Evolutionary conservation across 2,797 vertebrate species (phyloP), one percentile per base, ranked within the genome.

Genomic region (Manis crassicaudata): DNA sequence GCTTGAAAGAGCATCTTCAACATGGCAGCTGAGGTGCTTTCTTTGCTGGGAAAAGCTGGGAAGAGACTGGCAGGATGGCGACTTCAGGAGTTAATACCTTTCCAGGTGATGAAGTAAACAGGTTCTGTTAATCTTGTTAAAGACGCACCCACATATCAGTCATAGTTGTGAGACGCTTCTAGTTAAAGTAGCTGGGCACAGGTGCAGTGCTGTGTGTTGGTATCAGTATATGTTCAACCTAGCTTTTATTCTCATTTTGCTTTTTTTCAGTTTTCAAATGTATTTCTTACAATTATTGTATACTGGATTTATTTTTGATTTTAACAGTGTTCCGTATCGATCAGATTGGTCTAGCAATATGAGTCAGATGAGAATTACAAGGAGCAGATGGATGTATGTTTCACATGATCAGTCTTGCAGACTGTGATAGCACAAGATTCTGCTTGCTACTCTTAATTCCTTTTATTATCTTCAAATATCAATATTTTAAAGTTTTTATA

Each of bases 41-140:
- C 79, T 95, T 96, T 96, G 25, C 92, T 97, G 90, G 96, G 96
- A 92, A 97, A 95, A 95, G 56, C 92, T 95, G 96, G 95, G 7
- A 97, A 96, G 58, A 97, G 67, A 73, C 94, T 97, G 63, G 76
- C 95, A 96, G 86, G 72, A 97, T 97, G 97, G 97, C 52, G 20
- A 82, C 65, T 90, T 77, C 97, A 96, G 88, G 43, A 95, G 60
- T 95, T 96, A 95, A 77, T 70, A 16, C 14, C 27, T 83, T 27
- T 92, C 46, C 92, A 97, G 97, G 97, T 98, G 82, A 96, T 96
- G n/a, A 93, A 95, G 16, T 79, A 92, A 92, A 96, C 16, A 73
- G 88, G 72, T 79, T 97, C 23, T 70, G 46, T 72, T 96, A 89
- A 96, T 92, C 68, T 85, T 87, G 54, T 88, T 89, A 68, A 77